A percentile compares a stretch with the other conserved stretches of the same genome.
Conservation (phyloP, 2,888 invertebrate genomes). For the Prenolepis imparis region DNA sequence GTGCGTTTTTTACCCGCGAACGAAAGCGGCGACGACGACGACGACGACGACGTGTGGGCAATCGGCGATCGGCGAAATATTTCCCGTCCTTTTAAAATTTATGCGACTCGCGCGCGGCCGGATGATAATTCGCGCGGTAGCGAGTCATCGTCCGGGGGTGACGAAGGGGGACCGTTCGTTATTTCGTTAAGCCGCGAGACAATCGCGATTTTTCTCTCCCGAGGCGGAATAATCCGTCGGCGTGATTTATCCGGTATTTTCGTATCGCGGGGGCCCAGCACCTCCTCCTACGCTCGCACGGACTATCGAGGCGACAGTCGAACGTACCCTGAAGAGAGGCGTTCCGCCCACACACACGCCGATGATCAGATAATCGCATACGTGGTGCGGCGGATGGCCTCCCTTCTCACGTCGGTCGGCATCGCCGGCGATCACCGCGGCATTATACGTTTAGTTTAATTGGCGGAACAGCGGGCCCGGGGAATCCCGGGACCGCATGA, state of each 20-base stretch:
- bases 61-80: conserved; percentile 25
- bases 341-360: conserved; percentile 57
- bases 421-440: background rate
- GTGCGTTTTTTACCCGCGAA: conserved; percentile 57
- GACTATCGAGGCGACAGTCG: conserved; percentile 22
- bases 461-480: conserved; percentile 24
- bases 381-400: conserved; percentile 2
- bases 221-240: conserved; percentile 21
- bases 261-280: conserved; percentile 3
- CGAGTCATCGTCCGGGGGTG: too few relatives aligned
- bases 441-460: conserved; percentile 48
- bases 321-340: conserved; percentile 16
- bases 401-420: conserved; percentile 23
- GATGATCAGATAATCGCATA: conserved; percentile 36
- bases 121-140: background rate
- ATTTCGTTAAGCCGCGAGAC: conserved; percentile 9
- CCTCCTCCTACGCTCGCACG: conserved; percentile 55
- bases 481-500: conserved; percentile 21
- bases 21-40: conserved; percentile 49
- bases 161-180: background rate
- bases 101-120: background rate
- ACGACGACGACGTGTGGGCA: conserved; percentile 50
- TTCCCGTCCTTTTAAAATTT: background rate
- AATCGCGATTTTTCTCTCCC: conserved; percentile 23
- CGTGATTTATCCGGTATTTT: conserved; percentile 36